Evolutionary conservation across 1,140 invertebrate species (phyloP).

Genomic region (Zaprionus kolodkinae): DNA sequence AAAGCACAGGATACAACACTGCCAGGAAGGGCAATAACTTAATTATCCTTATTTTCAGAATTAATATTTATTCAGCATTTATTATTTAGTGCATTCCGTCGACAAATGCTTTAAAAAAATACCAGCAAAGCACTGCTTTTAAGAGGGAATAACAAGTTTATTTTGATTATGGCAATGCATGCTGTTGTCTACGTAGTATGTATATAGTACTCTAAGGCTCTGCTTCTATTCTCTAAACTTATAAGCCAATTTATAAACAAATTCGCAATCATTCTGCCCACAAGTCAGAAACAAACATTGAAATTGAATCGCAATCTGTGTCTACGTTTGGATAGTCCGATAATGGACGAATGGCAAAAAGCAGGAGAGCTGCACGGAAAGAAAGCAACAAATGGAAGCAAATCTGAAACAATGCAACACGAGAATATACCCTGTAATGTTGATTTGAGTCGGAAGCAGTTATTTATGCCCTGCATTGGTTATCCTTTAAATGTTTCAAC

Average conservation of each 20-base stretch:
- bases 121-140: not conserved
- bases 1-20: not conserved
- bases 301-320: conserved; percentile 57
- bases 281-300: conserved; percentile 43
- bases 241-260: conserved; percentile 33
- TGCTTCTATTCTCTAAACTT: not conserved
- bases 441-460: no score
- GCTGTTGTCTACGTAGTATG: not conserved
- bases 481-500: no score
- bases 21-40: not conserved
- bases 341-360: conserved; percentile 51
- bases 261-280: conserved; percentile 22
- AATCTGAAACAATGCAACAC: not conserved
- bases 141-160: not conserved
- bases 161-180: not conserved
- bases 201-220: not conserved
- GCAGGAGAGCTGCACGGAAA: conserved; percentile 30
- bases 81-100: not conserved
- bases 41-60: not conserved
- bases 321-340: conserved; percentile 44
- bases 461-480: no score
- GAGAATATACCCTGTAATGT: not conserved
- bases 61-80: not conserved
- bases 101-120: not conserved
- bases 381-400: not conserved